Base-by-base conservation (phyloP, 2,888 invertebrate species). In the Oscheius myriophilus region DNA sequence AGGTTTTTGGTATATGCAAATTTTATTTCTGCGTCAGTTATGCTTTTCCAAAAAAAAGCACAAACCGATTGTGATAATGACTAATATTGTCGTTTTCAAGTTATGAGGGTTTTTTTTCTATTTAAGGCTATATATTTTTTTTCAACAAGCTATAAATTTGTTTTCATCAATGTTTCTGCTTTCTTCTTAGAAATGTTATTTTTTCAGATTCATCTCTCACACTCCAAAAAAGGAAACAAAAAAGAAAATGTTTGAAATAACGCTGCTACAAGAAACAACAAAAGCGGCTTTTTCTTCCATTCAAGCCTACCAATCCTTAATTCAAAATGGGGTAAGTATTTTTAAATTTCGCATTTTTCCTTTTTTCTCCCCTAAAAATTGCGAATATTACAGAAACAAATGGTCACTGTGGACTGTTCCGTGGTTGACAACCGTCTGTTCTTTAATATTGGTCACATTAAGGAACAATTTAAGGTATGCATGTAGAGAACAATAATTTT, bases 191-290 rank as follows among this genome's bases (percentile, higher is more conserved):
- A 54, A 54, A 11, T 3, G 18, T 49, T 2, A 7, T 45, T 16
- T 49, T 69, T 71, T 54, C 46, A 76, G 73, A 18, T 66, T 76
- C n/a, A 53, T 76, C 12, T 49, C 58, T 45, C 57, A 53, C 12
- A 33, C 49, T 2, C 71, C 69, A 52, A 74, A 73, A 57, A 66
- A 73, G 39, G 74, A 71, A 42, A 74, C 65, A 23, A 72, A 71
- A 33, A 52, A 70, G 33, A 70, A 70, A 45, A 72, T 76, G 51
- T 71, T 72, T 42, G 71, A 72, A 23, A 76, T 74, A 33, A 71
- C 70, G 55, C 54, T 76, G 16, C 67, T 71, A 2, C 76, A 76
- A 57, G 76, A 76, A 33, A 69, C 72, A 11, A 76, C 76, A 12
- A 74, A 74, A 33, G 67, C 72, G 0, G 76, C 74, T 18, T 76